Base-by-base conservation (phyloP, 2,888 invertebrate genomes). In the Bhutanitis thaidina region DNA sequence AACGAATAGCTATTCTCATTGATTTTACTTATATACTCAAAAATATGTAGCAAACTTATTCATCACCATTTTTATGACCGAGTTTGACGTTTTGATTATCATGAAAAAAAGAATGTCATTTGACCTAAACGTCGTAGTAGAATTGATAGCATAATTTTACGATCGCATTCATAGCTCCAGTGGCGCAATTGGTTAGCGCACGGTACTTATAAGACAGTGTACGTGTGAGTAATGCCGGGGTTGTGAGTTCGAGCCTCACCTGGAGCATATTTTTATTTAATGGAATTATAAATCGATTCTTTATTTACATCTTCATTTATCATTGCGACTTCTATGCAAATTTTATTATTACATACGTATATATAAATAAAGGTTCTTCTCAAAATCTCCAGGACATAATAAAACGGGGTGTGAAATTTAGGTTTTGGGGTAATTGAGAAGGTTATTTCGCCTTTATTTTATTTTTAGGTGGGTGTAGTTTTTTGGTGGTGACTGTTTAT, bases 151-250 rank as follows among this genome's bases (percentile, higher is more conserved):
- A 58, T 73, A 40, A 72, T 83, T 87, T 85, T 72, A 60, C 10
- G 46, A 1, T 0, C 0, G 1, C 14, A 8, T 2, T 14, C 72
- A 72, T 67, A 90, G 96, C 96, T 95, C 97, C 96, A 96, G 97
- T 98, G 97, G 97, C 97, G 97, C 97, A 98, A 97, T 97, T 96
- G 97, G 97, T 97, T 97, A 98, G 97, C 97, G 97, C 97, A 97
- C 97, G 97, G 97, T 98, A 97, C 97, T 98, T 98, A 98, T 98
- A 96, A 93, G 95, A 93, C 97, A 97, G 97, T 97, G 92, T 93
- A 92, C 93, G 94, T 86, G 84, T 95, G 96, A 97, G 97, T 94
- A 77, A 97, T 97, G 97, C 97, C 97, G 97, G 96, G 97, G 97
- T 97, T 97, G 97, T 95, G 97, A 97, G 97, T 97, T 97, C 97